A percentile compares a stretch with the other conserved stretches of the same genome.
phyloP scores from a whole-genome alignment of 2,797 vertebrate species.

The Cheirogaleus major region DNA sequence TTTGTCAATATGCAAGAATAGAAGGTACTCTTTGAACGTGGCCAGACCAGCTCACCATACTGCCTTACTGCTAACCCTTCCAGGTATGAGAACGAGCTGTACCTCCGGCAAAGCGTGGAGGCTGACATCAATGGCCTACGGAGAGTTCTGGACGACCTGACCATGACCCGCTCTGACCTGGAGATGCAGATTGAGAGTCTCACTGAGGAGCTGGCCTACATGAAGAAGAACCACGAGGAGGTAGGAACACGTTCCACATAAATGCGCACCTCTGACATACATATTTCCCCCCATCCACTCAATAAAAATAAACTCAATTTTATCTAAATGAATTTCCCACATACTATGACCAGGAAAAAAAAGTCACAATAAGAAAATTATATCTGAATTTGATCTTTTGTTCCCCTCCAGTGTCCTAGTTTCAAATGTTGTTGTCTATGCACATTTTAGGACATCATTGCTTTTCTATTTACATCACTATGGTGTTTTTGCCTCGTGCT shows the following conservation, averaged over 20 bases:
- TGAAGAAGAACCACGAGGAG: slow-evolving; percentile 79
- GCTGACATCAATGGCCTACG: slow-evolving; percentile 68
- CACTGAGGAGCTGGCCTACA: slow-evolving; percentile 69
- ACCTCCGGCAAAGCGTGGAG: slow-evolving; percentile 63
- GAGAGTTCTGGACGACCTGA: slow-evolving; percentile 75
- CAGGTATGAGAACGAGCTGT: slow-evolving; percentile 76
- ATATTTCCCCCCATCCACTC: not conserved
- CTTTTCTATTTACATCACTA: not conserved
- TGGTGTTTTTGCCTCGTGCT: not conserved
- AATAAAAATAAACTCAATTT: not conserved
- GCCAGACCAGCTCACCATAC: not conserved
- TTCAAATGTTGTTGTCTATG: not conserved
- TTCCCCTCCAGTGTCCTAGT: not conserved
- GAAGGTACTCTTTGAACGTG: fast-evolving
- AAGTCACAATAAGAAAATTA: not conserved
- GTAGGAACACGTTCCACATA: not conserved
- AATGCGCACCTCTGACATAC: not conserved
- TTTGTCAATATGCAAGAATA: not conserved
- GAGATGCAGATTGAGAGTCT: slow-evolving; percentile 72
- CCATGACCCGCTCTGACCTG: slow-evolving; percentile 66
- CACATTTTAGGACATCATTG: not conserved
- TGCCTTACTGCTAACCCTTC: not conserved
- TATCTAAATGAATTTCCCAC: not conserved
- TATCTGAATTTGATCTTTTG: not conserved
- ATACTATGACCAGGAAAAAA: not conserved